These are phyloP conservation scores for Chaenodraco wilsoni DNA, from an alignment of 2,797 vertebrate species.

Conservation along the genomic window DNA sequence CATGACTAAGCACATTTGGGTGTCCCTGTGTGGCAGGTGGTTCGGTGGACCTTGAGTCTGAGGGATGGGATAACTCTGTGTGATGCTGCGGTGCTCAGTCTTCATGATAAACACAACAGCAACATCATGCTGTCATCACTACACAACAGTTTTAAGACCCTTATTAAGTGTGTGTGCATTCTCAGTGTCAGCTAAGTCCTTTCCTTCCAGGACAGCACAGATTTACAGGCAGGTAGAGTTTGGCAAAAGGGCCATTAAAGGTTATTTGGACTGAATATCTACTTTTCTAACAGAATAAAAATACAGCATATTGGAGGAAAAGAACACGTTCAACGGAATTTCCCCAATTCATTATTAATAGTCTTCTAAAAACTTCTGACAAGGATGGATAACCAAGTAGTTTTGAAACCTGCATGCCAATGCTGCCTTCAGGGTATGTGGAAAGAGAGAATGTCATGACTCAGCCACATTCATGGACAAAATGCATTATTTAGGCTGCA, in stretches of 20 bases:
- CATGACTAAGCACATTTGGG: constrained; percentile 53
- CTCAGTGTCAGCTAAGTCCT: neutral
- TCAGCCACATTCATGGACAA: constrained; percentile 4
- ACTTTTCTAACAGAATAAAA: neutral
- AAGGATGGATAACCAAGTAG: neutral
- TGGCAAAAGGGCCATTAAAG: neutral
- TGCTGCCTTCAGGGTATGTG: constrained; percentile 28
- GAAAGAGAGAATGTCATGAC: constrained; percentile 7
- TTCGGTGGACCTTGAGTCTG: constrained; percentile 15
- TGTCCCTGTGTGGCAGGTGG: constrained; percentile 33
- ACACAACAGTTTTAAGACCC: constrained; percentile 28
- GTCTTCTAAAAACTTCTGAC: neutral
- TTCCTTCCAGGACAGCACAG: neutral
- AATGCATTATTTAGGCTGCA: too few species aligned
- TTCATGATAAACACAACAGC: constrained; percentile 40
- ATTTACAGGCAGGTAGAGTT: neutral
- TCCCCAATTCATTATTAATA: neutral
- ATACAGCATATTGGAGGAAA: neutral
- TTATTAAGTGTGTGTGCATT: constrained; percentile 28
- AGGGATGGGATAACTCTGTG: neutral
- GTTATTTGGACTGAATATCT: constrained; percentile 4
- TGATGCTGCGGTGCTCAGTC: constrained; percentile 20
- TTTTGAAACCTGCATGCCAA: neutral
- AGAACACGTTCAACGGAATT: neutral
- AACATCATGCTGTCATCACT: constrained; percentile 37